phyloP scores from a whole-genome alignment of 92 coral and sea anemone genomes.

The Scolanthus callimorphus region DNA sequence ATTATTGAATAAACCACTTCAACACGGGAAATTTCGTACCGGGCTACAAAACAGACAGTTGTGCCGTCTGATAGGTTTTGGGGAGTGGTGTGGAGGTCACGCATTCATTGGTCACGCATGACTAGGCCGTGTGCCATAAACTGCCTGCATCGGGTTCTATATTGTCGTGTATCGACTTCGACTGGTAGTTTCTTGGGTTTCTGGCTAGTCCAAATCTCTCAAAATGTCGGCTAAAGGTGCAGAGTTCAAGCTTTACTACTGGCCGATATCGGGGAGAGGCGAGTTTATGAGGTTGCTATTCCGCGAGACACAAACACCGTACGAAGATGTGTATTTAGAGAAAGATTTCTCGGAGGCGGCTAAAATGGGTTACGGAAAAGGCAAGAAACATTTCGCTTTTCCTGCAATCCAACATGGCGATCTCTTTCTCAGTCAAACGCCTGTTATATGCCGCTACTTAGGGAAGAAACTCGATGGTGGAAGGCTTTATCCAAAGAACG shows the following conservation, averaged over 20 bases:
- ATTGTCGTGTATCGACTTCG: too few relatives aligned
- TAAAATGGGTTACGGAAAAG: constrained; percentile 63
- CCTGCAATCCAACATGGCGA: constrained; percentile 65
- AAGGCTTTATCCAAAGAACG: constrained; percentile 55
- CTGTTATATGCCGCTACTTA: constrained; percentile 68
- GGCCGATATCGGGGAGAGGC: constrained; percentile 66
- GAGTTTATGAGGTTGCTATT: constrained; percentile 53
- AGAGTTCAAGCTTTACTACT: constrained; percentile 46
- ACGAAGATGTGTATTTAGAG: constrained; percentile 47
- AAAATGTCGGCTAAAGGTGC: constrained; percentile 1
- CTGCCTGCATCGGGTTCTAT: too few relatives aligned
- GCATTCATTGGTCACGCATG: too few relatives aligned
- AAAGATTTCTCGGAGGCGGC: constrained; percentile 48
- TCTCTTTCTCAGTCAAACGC: constrained; percentile 58
- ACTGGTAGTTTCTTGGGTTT: too few relatives aligned
- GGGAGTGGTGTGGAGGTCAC: too few relatives aligned
- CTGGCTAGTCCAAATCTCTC: too few relatives aligned
- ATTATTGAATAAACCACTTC: too few relatives aligned
- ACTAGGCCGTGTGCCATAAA: too few relatives aligned
- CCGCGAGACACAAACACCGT: constrained; percentile 61
- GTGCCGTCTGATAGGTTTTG: too few relatives aligned
- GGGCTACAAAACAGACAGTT: too few relatives aligned
- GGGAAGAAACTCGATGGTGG: constrained; percentile 61
- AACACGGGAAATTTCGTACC: too few relatives aligned
- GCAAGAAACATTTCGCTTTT: constrained; percentile 60